These are phyloP conservation scores for Matsumyia berberina DNA, from an alignment of 2,888 invertebrate genomes.

Conservation along the genomic window DNA sequence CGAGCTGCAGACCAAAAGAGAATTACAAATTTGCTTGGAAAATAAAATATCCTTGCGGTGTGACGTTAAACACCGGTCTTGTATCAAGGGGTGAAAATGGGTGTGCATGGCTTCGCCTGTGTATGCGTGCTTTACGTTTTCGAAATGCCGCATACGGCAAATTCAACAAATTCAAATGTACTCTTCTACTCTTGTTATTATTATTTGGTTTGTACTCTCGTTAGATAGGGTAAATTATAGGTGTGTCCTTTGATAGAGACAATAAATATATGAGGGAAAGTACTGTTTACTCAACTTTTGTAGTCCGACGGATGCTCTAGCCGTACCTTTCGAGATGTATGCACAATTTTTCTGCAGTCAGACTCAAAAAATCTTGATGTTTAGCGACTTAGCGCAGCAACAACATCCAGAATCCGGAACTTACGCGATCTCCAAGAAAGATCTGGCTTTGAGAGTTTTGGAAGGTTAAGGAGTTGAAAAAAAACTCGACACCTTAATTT, in stretches of 20 bases:
- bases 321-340: no score
- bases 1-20: conserved; percentile 59
- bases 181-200: conserved; percentile 52
- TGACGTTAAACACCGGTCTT: conserved; percentile 50
- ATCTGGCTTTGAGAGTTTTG: no score
- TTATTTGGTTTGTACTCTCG: conserved; percentile 53
- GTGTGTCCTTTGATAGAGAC: not conserved
- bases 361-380: no score
- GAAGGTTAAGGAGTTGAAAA: no score
- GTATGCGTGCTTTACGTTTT: conserved; percentile 27
- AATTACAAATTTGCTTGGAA: conserved; percentile 60
- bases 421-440: no score
- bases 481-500: no score
- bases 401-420: no score
- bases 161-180: conserved; percentile 48
- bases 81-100: conserved; percentile 40
- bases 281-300: not conserved
- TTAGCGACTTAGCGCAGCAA: no score
- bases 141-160: conserved; percentile 59
- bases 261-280: not conserved
- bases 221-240: conserved; percentile 31
- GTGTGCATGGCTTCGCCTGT: conserved; percentile 36
- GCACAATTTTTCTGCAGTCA: no score
- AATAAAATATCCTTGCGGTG: conserved; percentile 62
- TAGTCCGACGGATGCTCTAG: no score